Evolutionary conservation across 1,140 invertebrate genomes (phyloP), one percentile per base, ranked within the genome.

Genomic region (Diprion similis): DNA sequence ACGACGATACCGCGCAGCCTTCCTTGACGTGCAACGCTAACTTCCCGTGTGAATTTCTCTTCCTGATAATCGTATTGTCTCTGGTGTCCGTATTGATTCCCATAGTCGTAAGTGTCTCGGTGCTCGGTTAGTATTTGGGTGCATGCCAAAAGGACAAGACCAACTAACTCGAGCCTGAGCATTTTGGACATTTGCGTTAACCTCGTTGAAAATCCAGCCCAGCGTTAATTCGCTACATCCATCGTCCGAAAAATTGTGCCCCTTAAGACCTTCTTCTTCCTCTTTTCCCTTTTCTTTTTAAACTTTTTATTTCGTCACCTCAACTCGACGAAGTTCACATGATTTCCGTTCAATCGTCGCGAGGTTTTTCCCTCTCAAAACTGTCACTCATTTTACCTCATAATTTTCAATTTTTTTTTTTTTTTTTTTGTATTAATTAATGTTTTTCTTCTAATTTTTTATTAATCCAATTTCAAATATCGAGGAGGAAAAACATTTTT

Each of bases 81-180:
- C 2, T 70, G 47, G 13, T 79, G 66, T 10, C 78, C 80, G 48
- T 84, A 82, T 46, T 83, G 84, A 74, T 78, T 77, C 11, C 78
- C 80, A 0, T 78, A 48, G 8, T 80, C 83, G 46, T 81, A 78
- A 45, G 78, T 77, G 18, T 85, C 79, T 8, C 83, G 81, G 46
- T 87, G 81, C 17, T 84, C 81, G n/a, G 83, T 84, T 4, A 85
- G 74, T 64, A 85, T 87, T 73, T 84, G 82, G 45, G 84, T 86
- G 68, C 82, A 85, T 47, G 80, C 79, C 66, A 86, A 67, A 51
- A 87, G 66, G 24, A 86, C 68, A 17, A 88, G 71, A 47, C 81
- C 81, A 67, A 85, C 72, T 17, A 88, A 47, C 66, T 84, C 80
- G 46, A 86, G 74, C 68, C 81, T 80, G 74, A 84, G 78, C 87